phyloP scores from a whole-genome alignment of 2,888 invertebrate species.

The Catocala sponsa region DNA sequence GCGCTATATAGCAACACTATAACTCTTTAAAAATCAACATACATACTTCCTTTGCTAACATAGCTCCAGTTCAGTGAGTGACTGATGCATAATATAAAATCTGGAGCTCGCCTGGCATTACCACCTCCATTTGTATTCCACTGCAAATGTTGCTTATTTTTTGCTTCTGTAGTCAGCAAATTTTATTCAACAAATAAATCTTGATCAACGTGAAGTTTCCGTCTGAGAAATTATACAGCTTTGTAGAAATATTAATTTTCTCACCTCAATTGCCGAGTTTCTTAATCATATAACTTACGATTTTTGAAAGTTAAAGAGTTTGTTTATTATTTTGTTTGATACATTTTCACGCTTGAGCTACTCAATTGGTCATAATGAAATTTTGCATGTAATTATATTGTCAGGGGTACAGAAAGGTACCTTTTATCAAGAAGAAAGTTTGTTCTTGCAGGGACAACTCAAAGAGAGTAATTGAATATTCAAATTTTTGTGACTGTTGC shows the following conservation, averaged over 20 bases:
- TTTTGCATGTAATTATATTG: no score
- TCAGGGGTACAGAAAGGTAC: no score
- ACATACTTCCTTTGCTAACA: conserved; percentile 2
- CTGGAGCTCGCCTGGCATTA: conserved; percentile 41
- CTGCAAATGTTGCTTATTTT: conserved; percentile 49
- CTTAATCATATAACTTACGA: conserved; percentile 8
- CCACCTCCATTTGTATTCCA: conserved; percentile 46
- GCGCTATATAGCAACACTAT: conserved; percentile 10
- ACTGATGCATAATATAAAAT: conserved; percentile 51
- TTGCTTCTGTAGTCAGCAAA: conserved; percentile 32
- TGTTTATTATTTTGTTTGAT: no score
- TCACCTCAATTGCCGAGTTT: conserved; percentile 32
- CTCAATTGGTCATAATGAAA: no score
- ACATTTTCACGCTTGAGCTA: no score
- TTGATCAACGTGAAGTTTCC: conserved; percentile 42
- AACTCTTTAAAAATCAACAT: conserved; percentile 44
- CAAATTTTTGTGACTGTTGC: no score
- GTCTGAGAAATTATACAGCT: conserved; percentile 25
- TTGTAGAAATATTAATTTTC: conserved; percentile 36
- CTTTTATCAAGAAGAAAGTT: no score
- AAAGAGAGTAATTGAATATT: no score
- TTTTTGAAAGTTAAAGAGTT: no score
- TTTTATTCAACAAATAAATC: conserved; percentile 46
- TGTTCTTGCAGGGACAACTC: no score
- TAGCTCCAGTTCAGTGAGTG: conserved; percentile 26